Conservation (phyloP, 2,797 vertebrate genomes). For the Spinibarbus caldwelli region DNA sequence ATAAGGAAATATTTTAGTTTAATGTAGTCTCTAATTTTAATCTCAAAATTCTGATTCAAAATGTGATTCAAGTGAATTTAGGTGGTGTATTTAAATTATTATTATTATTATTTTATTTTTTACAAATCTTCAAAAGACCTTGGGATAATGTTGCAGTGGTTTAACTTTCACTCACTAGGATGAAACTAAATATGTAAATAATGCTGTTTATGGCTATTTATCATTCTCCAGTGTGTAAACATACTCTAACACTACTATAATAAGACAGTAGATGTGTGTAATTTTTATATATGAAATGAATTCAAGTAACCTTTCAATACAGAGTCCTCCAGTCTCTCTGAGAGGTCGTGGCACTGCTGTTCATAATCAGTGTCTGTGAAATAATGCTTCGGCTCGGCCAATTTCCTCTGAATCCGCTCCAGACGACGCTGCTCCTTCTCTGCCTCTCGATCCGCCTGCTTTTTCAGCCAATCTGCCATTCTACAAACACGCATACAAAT, state of each 20-base stretch:
- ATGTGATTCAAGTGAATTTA: neutral
- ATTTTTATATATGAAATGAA: neutral
- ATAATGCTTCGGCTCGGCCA: conserved; percentile 85
- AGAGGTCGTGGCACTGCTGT: conserved; percentile 89
- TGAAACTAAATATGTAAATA: neutral
- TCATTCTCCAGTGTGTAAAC: neutral
- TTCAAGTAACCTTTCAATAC: conserved; percentile 86
- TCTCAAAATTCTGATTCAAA: neutral
- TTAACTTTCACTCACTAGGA: neutral
- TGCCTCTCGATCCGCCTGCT: conserved; percentile 90
- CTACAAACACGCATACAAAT: conserved; percentile 67
- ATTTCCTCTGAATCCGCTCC: conserved; percentile 89
- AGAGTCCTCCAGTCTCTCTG: conserved; percentile 91
- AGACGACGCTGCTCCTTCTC: conserved; percentile 89
- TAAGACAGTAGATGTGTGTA: neutral
- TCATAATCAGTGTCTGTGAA: conserved; percentile 85
- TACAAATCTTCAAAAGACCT: neutral
- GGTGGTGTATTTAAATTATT: neutral
- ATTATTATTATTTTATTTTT: neutral
- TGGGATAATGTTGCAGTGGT: too few species aligned
- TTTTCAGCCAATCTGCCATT: conserved; percentile 96
- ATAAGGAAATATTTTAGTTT: neutral
- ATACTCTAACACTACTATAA: too few species aligned
- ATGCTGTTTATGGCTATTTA: neutral
- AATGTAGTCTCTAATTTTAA: neutral